phyloP scores from a whole-genome alignment of 1,140 invertebrate species.

The Caenorhabditis remanei region DNA sequence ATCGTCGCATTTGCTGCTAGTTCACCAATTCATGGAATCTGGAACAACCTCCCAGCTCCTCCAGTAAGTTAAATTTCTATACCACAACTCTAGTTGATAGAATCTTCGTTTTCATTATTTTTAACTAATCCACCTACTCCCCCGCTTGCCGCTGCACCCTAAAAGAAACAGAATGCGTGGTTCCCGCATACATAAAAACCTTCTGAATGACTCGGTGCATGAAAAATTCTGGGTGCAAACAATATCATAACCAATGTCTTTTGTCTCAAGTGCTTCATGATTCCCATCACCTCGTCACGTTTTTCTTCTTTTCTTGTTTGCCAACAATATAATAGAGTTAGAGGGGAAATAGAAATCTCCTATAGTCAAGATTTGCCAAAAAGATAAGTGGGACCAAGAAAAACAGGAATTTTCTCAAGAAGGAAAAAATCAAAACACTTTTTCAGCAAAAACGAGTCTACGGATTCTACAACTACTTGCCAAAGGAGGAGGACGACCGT shows the following conservation, averaged over 20 bases:
- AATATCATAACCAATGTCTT: background rate
- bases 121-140: background rate
- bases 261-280: constrained; percentile 18
- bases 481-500: constrained; percentile 39
- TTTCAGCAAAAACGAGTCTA: constrained; percentile 49
- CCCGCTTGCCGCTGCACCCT: background rate
- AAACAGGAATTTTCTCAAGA: background rate
- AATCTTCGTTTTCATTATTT: background rate
- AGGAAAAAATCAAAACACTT: background rate
- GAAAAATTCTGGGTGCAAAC: constrained; percentile 7
- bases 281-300: constrained; percentile 7
- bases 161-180: background rate
- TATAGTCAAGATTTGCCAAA: background rate
- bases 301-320: constrained; percentile 6
- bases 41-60: constrained; percentile 39
- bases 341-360: background rate
- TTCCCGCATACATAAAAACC: background rate
- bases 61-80: background rate
- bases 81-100: background rate
- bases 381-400: background rate
- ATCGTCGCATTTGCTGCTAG: constrained; percentile 19
- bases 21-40: constrained; percentile 47
- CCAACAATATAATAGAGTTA: background rate
- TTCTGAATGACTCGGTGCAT: background rate
- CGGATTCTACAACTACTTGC: constrained; percentile 44